Base-by-base conservation (phyloP, 2,888 invertebrate species). In the Hetaerina titia region DNA sequence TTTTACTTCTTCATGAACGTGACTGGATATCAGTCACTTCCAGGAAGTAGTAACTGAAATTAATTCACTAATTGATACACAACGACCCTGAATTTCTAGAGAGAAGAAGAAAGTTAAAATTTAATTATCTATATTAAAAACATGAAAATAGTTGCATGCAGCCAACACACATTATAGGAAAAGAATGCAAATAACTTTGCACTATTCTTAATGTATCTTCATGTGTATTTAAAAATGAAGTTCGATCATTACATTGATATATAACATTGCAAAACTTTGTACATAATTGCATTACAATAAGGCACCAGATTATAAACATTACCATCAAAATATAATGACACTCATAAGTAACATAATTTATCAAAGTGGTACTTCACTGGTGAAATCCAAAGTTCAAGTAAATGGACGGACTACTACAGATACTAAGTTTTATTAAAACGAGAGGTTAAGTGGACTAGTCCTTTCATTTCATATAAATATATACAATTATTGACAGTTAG, bases 371-470 rank as follows among this genome's bases (percentile, higher is more conserved):
- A 81, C 22, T 81, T 81, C 31, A 81, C 31, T 7, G 31, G 13
- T 31, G 31, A 81, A 69, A 69, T n/a, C n/a, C n/a, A n/a, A 9
- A 81, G 81, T 81, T 31, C 11, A 81, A 81, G 81, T 81, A 31
- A 81, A 81, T 81, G 81, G 81, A 81, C 81, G 81, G 81, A 81
- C 81, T 13, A 81, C 81, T 31, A 81, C 81, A 31, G 6, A 81
- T 9, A 81, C 31, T 81, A 81, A 81, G n/a, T 25, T 81, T 81
- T 81, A 25, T 31, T 81, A 81, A 31, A 81, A 81, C 31, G 81
- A 81, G 81, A 81, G 81, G 81, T n/a, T 81, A 81, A 81, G 31
- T 15, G 81, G 81, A 81, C 81, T 81, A 81, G 81, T 81, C 81
- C 81, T 81, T 81, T 81, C 81, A 81, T 81, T 81, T 81, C 6